A percentile compares a stretch with the other conserved stretches of the same genome.
phyloP scores from a whole-genome alignment of 2,797 vertebrate genomes.

The Sebastes paucispinis region DNA sequence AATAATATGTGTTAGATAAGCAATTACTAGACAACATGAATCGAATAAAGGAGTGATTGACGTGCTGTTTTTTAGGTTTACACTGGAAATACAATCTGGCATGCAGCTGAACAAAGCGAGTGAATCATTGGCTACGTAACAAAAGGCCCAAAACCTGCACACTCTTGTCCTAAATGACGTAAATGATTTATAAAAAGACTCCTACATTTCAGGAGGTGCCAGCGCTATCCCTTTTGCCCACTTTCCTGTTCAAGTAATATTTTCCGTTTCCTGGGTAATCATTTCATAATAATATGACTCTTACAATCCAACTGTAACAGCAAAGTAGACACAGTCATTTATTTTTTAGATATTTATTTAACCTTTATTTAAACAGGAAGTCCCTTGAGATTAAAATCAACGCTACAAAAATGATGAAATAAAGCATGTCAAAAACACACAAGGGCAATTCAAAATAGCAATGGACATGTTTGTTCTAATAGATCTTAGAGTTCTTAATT shows the following conservation, averaged over 20 bases:
- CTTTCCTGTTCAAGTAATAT: slow-evolving; percentile 16
- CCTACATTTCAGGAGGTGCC: slow-evolving; percentile 17
- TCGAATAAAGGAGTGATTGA: not conserved
- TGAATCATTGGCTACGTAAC: slow-evolving; percentile 52
- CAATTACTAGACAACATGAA: not conserved
- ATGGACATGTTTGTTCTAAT: too few species aligned
- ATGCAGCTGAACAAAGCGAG: slow-evolving; percentile 4
- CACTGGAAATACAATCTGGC: not conserved
- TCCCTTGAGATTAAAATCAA: too few species aligned
- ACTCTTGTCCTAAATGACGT: slow-evolving; percentile 30
- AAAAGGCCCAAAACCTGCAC: slow-evolving; percentile 42
- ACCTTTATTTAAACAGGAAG: too few species aligned
- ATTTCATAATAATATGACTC: slow-evolving; percentile 16
- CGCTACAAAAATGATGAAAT: too few species aligned
- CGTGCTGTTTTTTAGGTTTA: not conserved
- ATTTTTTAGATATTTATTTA: too few species aligned
- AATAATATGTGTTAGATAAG: not conserved
- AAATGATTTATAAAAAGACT: slow-evolving; percentile 54
- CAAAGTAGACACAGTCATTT: not conserved
- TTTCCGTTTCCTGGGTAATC: slow-evolving; percentile 47
- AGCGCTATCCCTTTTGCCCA: not conserved
- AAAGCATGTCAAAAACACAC: too few species aligned
- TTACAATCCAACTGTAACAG: not conserved
- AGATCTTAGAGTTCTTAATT: not conserved
- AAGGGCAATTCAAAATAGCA: too few species aligned